Evolutionary conservation across 2,888 invertebrate genomes (phyloP).

Genomic region (Rhingia campestris): DNA sequence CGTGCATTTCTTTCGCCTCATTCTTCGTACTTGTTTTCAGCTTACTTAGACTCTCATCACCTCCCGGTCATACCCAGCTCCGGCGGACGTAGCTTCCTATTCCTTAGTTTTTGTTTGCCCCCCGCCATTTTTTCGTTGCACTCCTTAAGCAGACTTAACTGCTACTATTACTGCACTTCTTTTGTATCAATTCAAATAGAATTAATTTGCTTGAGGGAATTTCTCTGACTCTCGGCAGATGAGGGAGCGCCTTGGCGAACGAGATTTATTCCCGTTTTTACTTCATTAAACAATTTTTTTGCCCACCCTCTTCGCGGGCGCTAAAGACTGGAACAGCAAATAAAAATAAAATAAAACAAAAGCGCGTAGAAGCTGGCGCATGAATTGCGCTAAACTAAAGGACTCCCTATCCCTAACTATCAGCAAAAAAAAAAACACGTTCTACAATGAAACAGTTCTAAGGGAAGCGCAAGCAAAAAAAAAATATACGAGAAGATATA

Average conservation of each 20-base stretch:
- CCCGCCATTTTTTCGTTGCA: neutral
- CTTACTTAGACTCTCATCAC: slow-evolving; percentile 29
- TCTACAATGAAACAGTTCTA: slow-evolving; percentile 27
- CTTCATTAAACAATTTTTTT: slow-evolving; percentile 73
- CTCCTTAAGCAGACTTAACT: slow-evolving; percentile 43
- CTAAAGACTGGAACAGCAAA: slow-evolving; percentile 10
- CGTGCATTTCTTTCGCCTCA: slow-evolving; percentile 29
- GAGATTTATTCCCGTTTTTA: slow-evolving; percentile 72
- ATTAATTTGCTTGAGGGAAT: slow-evolving; percentile 73
- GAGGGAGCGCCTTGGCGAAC: slow-evolving; percentile 35
- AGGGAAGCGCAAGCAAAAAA: neutral
- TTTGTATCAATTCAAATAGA: slow-evolving; percentile 70
- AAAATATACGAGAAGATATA: slow-evolving; percentile 1
- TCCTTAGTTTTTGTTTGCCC: slow-evolving; percentile 2
- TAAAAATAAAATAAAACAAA: slow-evolving; percentile 13
- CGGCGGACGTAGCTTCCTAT: neutral
- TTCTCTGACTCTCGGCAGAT: slow-evolving; percentile 36
- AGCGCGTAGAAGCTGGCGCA: slow-evolving; percentile 57
- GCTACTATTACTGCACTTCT: slow-evolving; percentile 57
- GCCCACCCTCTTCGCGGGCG: neutral
- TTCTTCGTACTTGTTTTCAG: slow-evolving; percentile 30
- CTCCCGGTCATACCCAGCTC: neutral
- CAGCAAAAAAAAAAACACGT: neutral
- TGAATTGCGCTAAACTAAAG: slow-evolving; percentile 45
- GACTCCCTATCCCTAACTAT: neutral